Conservation (phyloP, 2,888 invertebrate genomes). For the Lysandra coridon region DNA sequence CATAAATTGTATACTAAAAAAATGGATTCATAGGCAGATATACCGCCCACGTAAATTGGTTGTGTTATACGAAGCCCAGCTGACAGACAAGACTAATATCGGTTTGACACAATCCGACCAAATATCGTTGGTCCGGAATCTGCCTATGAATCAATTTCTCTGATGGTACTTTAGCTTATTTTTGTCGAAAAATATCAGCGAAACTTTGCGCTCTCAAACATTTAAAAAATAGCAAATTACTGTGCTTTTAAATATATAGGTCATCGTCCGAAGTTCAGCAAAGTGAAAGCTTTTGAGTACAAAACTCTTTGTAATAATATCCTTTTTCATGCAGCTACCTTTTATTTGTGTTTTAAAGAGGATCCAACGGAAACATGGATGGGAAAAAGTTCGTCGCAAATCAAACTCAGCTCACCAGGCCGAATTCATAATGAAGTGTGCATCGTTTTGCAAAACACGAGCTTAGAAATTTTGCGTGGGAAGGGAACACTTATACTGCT, state of each 20-base stretch:
- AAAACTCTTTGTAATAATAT: conserved; percentile 18
- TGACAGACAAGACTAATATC: background rate
- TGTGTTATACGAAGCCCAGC: background rate
- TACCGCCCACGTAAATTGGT: background rate
- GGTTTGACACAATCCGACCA: background rate
- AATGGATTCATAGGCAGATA: background rate
- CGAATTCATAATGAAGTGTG: conserved; percentile 6
- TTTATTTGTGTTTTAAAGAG: conserved; percentile 15
- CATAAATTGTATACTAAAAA: background rate
- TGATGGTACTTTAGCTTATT: background rate
- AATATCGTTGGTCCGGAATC: background rate
- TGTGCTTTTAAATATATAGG: conserved; percentile 12
- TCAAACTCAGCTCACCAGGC: background rate
- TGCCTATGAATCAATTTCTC: background rate
- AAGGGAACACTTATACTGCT: no score
- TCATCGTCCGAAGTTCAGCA: conserved; percentile 12
- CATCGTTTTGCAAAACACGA: background rate
- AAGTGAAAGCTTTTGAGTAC: conserved; percentile 13
- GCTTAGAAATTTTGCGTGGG: background rate
- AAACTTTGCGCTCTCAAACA: background rate
- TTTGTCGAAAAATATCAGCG: background rate
- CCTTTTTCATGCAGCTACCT: conserved; percentile 8
- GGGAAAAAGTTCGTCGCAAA: conserved; percentile 2
- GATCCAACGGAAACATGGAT: background rate
- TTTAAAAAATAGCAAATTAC: conserved; percentile 8